Conservation (phyloP, 2,113 vertebrate species). For the Haemorhous mexicanus region DNA sequence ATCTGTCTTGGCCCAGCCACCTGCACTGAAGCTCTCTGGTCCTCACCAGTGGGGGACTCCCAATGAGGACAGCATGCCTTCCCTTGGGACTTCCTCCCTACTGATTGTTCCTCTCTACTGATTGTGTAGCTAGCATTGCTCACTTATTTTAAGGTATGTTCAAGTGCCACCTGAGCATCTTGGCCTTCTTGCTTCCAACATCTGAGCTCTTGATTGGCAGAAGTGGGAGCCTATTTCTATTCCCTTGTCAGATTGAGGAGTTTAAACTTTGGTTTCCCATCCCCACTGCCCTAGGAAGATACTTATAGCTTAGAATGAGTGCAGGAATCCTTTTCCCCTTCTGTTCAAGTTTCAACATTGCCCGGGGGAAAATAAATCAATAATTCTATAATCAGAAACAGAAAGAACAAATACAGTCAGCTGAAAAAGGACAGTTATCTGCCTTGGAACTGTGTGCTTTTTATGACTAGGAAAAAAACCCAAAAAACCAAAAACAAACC, state of each 20-base stretch:
- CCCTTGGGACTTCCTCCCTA: background rate
- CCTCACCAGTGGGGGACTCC: background rate
- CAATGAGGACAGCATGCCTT: background rate
- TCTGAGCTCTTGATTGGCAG: background rate
- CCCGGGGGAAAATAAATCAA: background rate
- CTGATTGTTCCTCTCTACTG: background rate
- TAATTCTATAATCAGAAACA: background rate
- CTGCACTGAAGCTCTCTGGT: background rate
- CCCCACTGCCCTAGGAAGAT: background rate
- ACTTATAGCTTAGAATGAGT: background rate
- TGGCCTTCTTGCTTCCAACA: background rate
- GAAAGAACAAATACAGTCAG: background rate
- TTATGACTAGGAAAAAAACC: background rate
- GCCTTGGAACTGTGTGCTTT: background rate
- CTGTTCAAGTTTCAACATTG: background rate
- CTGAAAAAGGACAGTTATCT: background rate
- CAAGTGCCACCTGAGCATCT: background rate
- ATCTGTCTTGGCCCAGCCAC: background rate
- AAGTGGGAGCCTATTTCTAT: background rate
- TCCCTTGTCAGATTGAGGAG: background rate
- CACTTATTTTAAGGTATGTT: background rate
- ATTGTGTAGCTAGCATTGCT: background rate
- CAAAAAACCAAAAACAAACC: background rate
- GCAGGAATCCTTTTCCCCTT: background rate
- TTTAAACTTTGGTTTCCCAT: background rate